Evolutionary conservation across 2,797 vertebrate genomes (phyloP), one percentile per base, ranked within the genome.

Genomic region (Coranthus polyacanthus): DNA sequence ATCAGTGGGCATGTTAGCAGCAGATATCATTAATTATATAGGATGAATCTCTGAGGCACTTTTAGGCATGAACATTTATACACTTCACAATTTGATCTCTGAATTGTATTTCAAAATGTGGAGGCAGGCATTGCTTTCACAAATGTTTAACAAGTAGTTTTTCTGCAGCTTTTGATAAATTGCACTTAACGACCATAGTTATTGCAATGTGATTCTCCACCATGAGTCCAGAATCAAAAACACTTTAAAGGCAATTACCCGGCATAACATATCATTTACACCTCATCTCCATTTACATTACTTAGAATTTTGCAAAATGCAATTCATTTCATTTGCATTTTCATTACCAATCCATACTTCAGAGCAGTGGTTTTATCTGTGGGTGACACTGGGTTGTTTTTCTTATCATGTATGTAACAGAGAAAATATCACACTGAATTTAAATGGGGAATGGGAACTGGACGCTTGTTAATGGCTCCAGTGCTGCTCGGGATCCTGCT

Each of bases 291-390:
- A 43, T 22, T 75, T 43, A 66, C 45, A 64, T 73, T 63, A 56
- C 17, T 36, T 51, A 68, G n/a, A n/a, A n/a, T n/a, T n/a, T 50
- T 42, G 53, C 15, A 57, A n/a, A n/a, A 63, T 57, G 63, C 37
- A 57, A 79, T 74, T 49, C 17, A 72, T 51, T 45, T 10, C 0
- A 73, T 81, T 80, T 58, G 39, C 56, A 68, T 86, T 86, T 82
- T 68, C 53, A 80, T 78, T 65, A 37, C 47, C 29, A 32, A 51
- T 41, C 20, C 42, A 17, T 45, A 66, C 54, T 68, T n/a, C 49
- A 46, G 49, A 53, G 65, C 43, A 55, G 63, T 54, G 38, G 29
- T 43, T 68, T 73, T 64, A 62, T 73, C 67, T 50, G 21, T 2
- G 0, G 16, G 34, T 62, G 64, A 63, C 39, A 67, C 39, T 11